These are phyloP conservation scores for Drosophila dives DNA, from an alignment of 2,888 invertebrate genomes.

Conservation along the genomic window DNA sequence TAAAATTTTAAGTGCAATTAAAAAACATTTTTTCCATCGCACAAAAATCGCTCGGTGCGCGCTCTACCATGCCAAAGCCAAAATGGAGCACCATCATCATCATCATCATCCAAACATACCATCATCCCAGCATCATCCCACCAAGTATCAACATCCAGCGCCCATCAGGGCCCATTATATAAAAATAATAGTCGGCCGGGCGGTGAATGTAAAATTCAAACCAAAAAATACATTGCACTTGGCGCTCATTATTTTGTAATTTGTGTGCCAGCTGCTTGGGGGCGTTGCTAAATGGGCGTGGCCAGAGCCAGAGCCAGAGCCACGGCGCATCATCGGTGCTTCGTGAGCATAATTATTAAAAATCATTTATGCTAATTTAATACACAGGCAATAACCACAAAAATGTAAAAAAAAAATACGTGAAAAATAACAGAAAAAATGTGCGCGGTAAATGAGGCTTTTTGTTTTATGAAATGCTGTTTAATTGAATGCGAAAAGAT, in stretches of 20 bases:
- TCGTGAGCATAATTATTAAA: conserved; percentile 77
- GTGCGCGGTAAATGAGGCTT: conserved; percentile 17
- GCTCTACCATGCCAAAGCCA: conserved; percentile 49
- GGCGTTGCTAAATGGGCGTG: conserved; percentile 36
- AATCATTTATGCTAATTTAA: conserved; percentile 81
- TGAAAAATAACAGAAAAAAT: conserved; percentile 16
- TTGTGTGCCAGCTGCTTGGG: conserved; percentile 72
- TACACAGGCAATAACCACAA: conserved; percentile 78
- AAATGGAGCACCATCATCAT: conserved; percentile 24
- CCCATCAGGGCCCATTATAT: conserved; percentile 70
- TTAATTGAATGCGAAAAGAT: conserved; percentile 11
- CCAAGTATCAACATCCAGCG: conserved; percentile 37
- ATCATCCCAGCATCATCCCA: conserved; percentile 12
- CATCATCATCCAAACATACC: conserved; percentile 11
- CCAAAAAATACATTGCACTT: conserved; percentile 74
- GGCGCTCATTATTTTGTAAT: conserved; percentile 81
- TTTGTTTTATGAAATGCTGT: conserved; percentile 3
- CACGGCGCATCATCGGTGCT: conserved; percentile 50
- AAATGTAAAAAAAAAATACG: conserved; percentile 38
- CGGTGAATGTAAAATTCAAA: conserved; percentile 73
- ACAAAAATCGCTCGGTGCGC: conserved; percentile 50
- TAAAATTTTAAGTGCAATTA: conserved; percentile 79
- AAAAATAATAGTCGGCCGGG: conserved; percentile 77
- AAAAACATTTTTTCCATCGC: conserved; percentile 67
- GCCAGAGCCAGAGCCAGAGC: conserved; percentile 1